Base-by-base conservation (phyloP, 1,140 invertebrate genomes). In the Drosophila sechellia region DNA sequence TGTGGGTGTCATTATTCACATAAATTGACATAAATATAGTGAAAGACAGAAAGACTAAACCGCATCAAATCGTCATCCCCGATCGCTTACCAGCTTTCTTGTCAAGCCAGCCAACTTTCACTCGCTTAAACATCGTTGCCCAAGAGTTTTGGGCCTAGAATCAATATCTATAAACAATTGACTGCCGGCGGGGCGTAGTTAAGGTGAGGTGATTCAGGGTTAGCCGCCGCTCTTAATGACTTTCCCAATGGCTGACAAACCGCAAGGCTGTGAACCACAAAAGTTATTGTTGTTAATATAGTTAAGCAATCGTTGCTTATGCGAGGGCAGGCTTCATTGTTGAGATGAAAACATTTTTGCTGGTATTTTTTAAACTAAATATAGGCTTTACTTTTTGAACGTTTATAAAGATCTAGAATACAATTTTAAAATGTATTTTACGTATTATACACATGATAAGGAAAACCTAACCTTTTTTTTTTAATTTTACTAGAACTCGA, bases 81-180 rank as follows among this genome's bases (percentile, higher is more conserved):
- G 70, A 77, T 68, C 59, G 54, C 58, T 86, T 78, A 61, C 70
- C 76, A 81, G 72, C 83, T 86, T 86, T 86, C 83, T 86, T 86
- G 83, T 49, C 80, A 35, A 52, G 39, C 60, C 25, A 61, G 59
- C 56, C 49, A 46, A 86, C 83, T 86, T 86, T 86, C 83, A 87
- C 83, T 83, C 79, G 48, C 27, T 79, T 81, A 60, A 87, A 76
- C 65, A 35, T 40, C 53, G 59, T 34, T 35, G 58, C 12, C 43
- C 31, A 34, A n/a, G 11, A 45, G 37, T 34, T 5, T 34, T 15
- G 17, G n/a, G 69, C 22, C 72, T 74, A 77, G 73, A 77, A 77
- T 77, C 59, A 48, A 63, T 61, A 73, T 60, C 65, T 70, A 55
- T 74, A 52, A 72, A 57, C 55, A 71, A 79, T 73, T 59, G 57